Base-by-base conservation (phyloP, 2,888 invertebrate genomes). In the Apamea crenata region DNA sequence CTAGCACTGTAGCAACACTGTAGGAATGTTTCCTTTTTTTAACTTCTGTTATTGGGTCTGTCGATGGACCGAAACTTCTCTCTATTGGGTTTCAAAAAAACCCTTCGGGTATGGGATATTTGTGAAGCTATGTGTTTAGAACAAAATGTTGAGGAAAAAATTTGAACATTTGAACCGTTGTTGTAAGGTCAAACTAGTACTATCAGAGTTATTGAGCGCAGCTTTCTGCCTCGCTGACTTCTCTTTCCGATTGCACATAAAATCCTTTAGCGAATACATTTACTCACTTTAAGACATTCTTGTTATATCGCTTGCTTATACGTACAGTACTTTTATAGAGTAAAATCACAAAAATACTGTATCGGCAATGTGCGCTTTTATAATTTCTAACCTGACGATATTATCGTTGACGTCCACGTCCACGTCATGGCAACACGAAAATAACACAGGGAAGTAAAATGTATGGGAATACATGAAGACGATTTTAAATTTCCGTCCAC, bases 41-140 rank as follows among this genome's bases (percentile, higher is more conserved):
- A 77, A 74, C 70, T 78, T 78, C 21, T 44, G 65, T 74, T 74
- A 78, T 78, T 74, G 69, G 50, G 75, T 75, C 61, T 25, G 47
- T 44, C 53, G 44, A 53, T 50, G n/a, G 53, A 7, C n/a, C 53
- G 8, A 53, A 70, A 85, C 69, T 47, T 74, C 50, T 40, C 76
- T 14, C 40, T 74, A 72, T 85, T 67, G 56, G 44, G 40, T 82
- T 77, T 29, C 56, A 47, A 65, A 77, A 59, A n/a, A 80, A 65
- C 77, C 76, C 61, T 84, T 81, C 12, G 21, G 36, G 16, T 59
- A 12, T 40, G 21, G 50, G 18, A 59, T 74, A 6, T 36, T 16
- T 70, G 32, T 25, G 59, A 25, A 80, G 18, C 25, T 70, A 10
- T 83, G 21, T 74, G 66, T 80, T 68, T 10, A 18, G 29, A 76